These are phyloP conservation scores for Wasmannia auropunctata DNA, from an alignment of 1,140 invertebrate genomes.

Conservation along the genomic window DNA sequence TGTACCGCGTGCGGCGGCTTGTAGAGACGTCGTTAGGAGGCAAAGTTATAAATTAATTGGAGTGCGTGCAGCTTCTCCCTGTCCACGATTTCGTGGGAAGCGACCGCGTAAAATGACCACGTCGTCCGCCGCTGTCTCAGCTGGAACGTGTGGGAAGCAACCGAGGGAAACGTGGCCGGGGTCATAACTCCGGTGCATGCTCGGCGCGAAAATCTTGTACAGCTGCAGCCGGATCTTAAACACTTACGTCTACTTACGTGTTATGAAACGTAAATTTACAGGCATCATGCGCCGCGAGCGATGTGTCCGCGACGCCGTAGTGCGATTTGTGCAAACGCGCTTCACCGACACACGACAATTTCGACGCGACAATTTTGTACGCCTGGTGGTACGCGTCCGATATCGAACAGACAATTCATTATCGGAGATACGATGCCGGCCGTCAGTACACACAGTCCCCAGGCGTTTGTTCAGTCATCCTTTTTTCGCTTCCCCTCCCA, in stretches of 20 bases:
- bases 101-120: conserved; percentile 27
- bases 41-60: conserved; percentile 58
- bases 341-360: background rate
- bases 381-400: background rate
- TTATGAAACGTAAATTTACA: background rate
- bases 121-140: background rate
- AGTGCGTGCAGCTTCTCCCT: conserved; percentile 25
- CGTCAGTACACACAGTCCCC: conserved; percentile 58
- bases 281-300: background rate
- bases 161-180: background rate
- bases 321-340: background rate
- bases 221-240: background rate
- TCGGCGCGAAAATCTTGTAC: background rate
- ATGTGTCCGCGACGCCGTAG: background rate
- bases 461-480: conserved; percentile 46
- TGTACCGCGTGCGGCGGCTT: conserved; percentile 16
- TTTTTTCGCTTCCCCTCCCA: background rate
- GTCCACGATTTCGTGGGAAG: conserved; percentile 13
- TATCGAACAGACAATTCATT: conserved; percentile 47
- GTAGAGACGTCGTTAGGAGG: conserved; percentile 41
- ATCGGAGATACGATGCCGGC: conserved; percentile 55
- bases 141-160: background rate
- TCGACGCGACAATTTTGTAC: conserved; percentile 30
- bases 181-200: background rate
- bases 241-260: background rate